Percentiles rank a stretch among this genome's conserved stretches.
Conservation (phyloP, 2,797 vertebrate genomes). For the Galago senegalensis region DNA sequence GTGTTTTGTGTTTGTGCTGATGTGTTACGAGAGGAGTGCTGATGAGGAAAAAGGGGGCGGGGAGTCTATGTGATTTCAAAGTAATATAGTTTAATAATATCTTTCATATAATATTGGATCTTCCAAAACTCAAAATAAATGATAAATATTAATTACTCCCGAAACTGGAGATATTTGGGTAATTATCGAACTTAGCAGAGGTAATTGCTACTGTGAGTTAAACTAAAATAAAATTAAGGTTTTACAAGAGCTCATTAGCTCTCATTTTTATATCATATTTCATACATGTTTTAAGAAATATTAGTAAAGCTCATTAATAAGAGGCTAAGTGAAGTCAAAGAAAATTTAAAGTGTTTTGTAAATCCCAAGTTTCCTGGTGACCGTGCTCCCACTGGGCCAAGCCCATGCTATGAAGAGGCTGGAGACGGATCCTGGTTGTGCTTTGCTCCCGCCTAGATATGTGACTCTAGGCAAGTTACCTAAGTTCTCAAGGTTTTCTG, state of each 20-base stretch:
- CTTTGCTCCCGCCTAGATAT: not conserved
- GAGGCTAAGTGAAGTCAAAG: not conserved
- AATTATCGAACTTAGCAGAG: not conserved
- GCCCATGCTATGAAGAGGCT: not conserved
- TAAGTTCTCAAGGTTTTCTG: not conserved
- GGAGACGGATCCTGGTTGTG: no score
- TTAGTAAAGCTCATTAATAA: not conserved
- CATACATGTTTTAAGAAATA: not conserved
- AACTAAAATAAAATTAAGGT: not conserved
- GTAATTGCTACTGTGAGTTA: not conserved
- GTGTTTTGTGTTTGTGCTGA: not conserved
- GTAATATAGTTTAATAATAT: not conserved
- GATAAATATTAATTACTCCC: not conserved
- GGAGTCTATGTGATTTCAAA: not conserved
- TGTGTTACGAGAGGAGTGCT: not conserved
- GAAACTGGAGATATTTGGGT: not conserved
- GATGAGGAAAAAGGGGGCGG: not conserved
- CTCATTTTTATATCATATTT: not conserved
- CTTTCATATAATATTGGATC: not conserved
- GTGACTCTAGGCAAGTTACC: not conserved
- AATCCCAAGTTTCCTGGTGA: not conserved
- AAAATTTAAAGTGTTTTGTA: not conserved
- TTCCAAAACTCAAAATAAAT: not conserved
- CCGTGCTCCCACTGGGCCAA: fast-evolving
- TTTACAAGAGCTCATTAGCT: not conserved